Conservation (phyloP, 1,140 invertebrate species). For the Chrysomallon squamiferum region DNA sequence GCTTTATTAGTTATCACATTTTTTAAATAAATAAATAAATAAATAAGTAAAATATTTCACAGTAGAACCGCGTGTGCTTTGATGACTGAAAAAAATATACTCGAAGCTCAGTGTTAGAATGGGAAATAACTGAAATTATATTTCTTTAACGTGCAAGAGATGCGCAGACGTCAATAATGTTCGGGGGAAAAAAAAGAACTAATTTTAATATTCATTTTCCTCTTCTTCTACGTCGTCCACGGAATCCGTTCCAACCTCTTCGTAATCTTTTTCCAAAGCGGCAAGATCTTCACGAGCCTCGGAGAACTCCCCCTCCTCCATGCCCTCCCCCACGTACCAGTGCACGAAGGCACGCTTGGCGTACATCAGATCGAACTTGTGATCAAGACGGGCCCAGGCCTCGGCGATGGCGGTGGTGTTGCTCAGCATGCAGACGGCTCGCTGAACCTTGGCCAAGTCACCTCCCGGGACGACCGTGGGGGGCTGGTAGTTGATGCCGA, state of each 20-base stretch:
- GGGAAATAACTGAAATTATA: slow-evolving; percentile 16
- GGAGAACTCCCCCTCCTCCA: slow-evolving; percentile 70
- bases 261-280: slow-evolving; percentile 80
- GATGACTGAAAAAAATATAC: no score
- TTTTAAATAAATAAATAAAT: no score
- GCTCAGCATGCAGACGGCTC: slow-evolving; percentile 70
- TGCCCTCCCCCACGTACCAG: slow-evolving; percentile 68
- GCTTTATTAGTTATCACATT: no score
- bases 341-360: slow-evolving; percentile 64
- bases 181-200: neutral
- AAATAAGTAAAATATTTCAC: no score
- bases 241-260: slow-evolving; percentile 78
- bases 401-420: slow-evolving; percentile 83
- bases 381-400: slow-evolving; percentile 68
- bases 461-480: slow-evolving; percentile 74
- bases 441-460: slow-evolving; percentile 73
- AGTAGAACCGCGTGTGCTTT: slow-evolving; percentile 59
- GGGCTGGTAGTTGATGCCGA: slow-evolving; percentile 71
- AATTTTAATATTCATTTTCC: slow-evolving; percentile 10
- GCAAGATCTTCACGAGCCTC: slow-evolving; percentile 83
- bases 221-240: slow-evolving; percentile 65
- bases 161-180: no score
- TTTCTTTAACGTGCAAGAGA: no score
- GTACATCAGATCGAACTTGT: slow-evolving; percentile 72
- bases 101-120: no score